Conservation (phyloP, 2,797 vertebrate genomes). For the Pipistrellus pygmaeus region DNA sequence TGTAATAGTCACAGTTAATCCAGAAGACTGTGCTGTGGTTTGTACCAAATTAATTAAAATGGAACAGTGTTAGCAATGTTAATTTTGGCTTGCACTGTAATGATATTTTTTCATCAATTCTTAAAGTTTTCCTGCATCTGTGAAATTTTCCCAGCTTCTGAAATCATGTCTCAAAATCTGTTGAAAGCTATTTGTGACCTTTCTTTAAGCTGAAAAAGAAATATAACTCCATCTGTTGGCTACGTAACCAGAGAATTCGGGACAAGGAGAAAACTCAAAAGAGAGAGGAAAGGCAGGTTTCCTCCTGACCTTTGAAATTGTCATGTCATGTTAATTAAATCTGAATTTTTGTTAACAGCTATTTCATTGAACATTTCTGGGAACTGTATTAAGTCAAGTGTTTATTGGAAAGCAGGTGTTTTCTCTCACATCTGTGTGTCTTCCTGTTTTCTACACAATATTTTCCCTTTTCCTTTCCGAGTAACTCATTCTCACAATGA, state of each 20-base stretch:
- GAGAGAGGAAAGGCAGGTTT: slow-evolving; percentile 54
- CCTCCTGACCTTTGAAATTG: slow-evolving; percentile 70
- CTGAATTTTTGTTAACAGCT: slow-evolving; percentile 72
- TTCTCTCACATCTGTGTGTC: slow-evolving; percentile 62
- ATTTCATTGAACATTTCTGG: slow-evolving; percentile 75
- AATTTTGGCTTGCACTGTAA: slow-evolving; percentile 48
- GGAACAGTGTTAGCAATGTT: slow-evolving; percentile 38
- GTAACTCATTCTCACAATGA: not conserved
- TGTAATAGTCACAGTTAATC: slow-evolving; percentile 26
- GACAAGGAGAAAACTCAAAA: slow-evolving; percentile 57
- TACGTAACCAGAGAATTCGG: slow-evolving; percentile 52
- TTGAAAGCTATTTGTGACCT: slow-evolving; percentile 76
- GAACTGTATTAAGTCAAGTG: slow-evolving; percentile 66
- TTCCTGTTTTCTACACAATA: slow-evolving; percentile 59
- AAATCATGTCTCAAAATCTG: slow-evolving; percentile 76
- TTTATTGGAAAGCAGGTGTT: slow-evolving; percentile 80
- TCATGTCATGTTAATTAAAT: slow-evolving; percentile 68
- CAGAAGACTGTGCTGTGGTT: not conserved
- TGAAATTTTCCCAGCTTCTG: slow-evolving; percentile 69
- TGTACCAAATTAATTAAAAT: slow-evolving; percentile 53
- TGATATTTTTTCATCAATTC: slow-evolving; percentile 47
- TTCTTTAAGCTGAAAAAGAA: slow-evolving; percentile 77
- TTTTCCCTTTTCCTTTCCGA: not conserved
- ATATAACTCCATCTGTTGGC: slow-evolving; percentile 71
- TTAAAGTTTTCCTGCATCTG: slow-evolving; percentile 35